These are phyloP conservation scores for Drosophila testacea DNA, from an alignment of 2,888 invertebrate species.

Conservation along the genomic window DNA sequence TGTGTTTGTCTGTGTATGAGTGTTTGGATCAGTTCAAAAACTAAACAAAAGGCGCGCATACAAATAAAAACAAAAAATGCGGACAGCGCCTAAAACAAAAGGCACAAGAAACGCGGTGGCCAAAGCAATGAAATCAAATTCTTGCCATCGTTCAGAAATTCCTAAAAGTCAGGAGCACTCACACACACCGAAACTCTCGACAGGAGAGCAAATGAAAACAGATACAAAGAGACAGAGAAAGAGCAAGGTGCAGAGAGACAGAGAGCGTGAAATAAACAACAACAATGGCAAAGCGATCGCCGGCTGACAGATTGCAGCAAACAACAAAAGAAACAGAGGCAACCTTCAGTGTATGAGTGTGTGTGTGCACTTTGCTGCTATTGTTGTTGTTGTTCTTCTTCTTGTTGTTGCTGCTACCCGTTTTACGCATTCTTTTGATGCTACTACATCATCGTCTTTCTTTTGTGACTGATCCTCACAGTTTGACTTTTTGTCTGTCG, in stretches of 20 bases:
- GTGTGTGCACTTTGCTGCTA: slow-evolving; percentile 37
- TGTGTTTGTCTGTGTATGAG: slow-evolving; percentile 27
- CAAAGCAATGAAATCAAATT: slow-evolving; percentile 77
- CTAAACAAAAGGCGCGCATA: slow-evolving; percentile 71
- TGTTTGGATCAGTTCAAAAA: slow-evolving; percentile 55
- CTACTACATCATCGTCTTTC: slow-evolving; percentile 52
- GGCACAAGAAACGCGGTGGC: slow-evolving; percentile 59
- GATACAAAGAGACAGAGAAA: slow-evolving; percentile 16
- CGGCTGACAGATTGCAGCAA: slow-evolving; percentile 75
- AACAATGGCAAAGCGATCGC: slow-evolving; percentile 55
- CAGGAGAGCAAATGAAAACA: slow-evolving; percentile 38
- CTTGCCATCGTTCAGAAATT: slow-evolving; percentile 80
- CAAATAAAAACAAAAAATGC: slow-evolving; percentile 68
- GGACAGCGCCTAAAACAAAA: slow-evolving; percentile 72
- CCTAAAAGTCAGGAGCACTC: slow-evolving; percentile 71
- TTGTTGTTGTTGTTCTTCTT: slow-evolving; percentile 9
- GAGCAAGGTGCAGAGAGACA: slow-evolving; percentile 14
- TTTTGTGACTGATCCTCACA: slow-evolving; percentile 79
- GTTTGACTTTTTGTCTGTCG: slow-evolving; percentile 60
- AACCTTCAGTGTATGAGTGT: slow-evolving; percentile 50
- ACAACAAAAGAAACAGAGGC: slow-evolving; percentile 44
- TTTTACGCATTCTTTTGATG: slow-evolving; percentile 77
- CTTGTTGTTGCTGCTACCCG: slow-evolving; percentile 59
- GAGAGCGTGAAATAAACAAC: slow-evolving; percentile 36
- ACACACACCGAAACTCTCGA: slow-evolving; percentile 7